phyloP scores from a whole-genome alignment of 2,113 vertebrate species.

The Prietella phreatophila region DNA sequence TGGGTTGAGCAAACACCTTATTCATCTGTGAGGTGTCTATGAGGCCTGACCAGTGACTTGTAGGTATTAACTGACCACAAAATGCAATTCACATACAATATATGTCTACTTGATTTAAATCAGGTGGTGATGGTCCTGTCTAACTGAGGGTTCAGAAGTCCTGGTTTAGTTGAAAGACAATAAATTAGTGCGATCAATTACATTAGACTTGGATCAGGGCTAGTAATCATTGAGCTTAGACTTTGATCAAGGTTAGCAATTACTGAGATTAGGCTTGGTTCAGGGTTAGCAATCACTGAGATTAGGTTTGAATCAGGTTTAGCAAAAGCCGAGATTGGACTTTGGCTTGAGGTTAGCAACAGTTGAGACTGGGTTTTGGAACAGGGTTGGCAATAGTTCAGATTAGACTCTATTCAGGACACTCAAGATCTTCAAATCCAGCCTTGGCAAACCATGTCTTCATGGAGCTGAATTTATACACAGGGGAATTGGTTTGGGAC shows the following conservation, averaged over 20 bases:
- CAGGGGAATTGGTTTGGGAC: no score
- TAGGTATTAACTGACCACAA: conserved; percentile 24
- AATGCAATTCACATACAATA: neutral
- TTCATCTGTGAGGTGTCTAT: conserved; percentile 15
- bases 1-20: conserved; percentile 37
- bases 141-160: neutral
- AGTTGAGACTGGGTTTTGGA: no score
- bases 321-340: neutral
- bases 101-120: neutral
- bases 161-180: neutral
- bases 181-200: neutral
- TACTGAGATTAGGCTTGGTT: neutral
- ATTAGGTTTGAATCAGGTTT: neutral
- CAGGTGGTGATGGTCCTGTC: neutral
- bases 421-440: no score
- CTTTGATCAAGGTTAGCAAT: neutral
- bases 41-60: neutral
- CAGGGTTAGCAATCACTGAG: neutral
- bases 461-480: no score
- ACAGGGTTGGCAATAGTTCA: no score
- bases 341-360: no score
- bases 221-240: neutral
- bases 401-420: no score
- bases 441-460: no score
- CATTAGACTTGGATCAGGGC: neutral